Evolutionary conservation across 2,888 invertebrate species (phyloP).

Genomic region (Harpalus rubripes): DNA sequence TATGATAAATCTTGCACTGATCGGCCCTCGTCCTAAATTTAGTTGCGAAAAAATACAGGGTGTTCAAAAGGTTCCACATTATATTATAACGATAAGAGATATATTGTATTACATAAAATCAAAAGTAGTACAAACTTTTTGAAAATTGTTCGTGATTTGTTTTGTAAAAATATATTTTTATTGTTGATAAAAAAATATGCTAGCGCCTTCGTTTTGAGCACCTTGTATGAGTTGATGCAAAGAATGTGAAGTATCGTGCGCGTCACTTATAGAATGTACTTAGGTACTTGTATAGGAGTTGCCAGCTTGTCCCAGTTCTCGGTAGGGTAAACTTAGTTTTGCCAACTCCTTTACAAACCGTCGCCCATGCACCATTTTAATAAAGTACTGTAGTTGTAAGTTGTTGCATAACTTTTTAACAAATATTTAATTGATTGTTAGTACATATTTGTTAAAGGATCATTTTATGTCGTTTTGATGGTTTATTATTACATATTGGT

Average conservation of each 20-base stretch:
- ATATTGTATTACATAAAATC: not conserved
- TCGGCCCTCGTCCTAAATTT: slow-evolving; percentile 47
- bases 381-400: slow-evolving; percentile 45
- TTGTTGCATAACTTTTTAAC: slow-evolving; percentile 53
- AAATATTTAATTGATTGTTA: slow-evolving; percentile 16
- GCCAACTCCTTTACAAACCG: slow-evolving; percentile 56
- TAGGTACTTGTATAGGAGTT: slow-evolving; percentile 52
- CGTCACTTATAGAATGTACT: slow-evolving; percentile 44
- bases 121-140: not conserved
- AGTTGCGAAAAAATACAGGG: slow-evolving; percentile 8
- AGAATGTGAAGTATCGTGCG: slow-evolving; percentile 24
- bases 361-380: slow-evolving; percentile 54
- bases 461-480: slow-evolving; percentile 30
- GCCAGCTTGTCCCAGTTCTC: slow-evolving; percentile 44
- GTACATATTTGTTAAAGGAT: slow-evolving; percentile 2
- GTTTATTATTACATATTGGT: slow-evolving; percentile 24
- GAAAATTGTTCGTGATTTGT: not conserved
- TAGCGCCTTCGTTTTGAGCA: no score
- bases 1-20: slow-evolving; percentile 52
- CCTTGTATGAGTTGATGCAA: slow-evolving; percentile 16
- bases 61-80: slow-evolving; percentile 8
- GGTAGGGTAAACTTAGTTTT: slow-evolving; percentile 47
- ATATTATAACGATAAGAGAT: not conserved
- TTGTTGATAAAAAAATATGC: no score
- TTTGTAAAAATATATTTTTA: no score